Evolutionary conservation across 2,888 invertebrate genomes (phyloP), one percentile per base, ranked within the genome.

Genomic region (Stenichneumon culpator): DNA sequence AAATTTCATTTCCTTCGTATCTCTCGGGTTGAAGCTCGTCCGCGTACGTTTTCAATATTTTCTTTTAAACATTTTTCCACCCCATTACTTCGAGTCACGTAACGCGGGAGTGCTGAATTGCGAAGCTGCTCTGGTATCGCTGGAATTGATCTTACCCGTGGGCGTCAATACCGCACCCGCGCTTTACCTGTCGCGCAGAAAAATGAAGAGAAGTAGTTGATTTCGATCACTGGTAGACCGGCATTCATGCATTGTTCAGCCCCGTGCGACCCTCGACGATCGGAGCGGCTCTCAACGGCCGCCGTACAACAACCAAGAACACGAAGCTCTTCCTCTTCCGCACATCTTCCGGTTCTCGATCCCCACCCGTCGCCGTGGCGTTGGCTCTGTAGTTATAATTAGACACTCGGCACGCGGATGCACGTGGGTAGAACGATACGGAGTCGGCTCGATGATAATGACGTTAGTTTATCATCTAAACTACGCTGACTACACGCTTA

Each of bases 241-340:
- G 65, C 44, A 36, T 54, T 82, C 79, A 77, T 86, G 77, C 77
- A 86, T 84, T 84, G 72, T 78, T 86, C 44, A 77, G 82, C 22
- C 72, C 63, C 72, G 86, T 86, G 86, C 54, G 82, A 85, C 67
- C 32, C 22, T 77, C 52, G 25, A 44, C 84, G 77, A 68, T 77
- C 77, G 77, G 65, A 57, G 75, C 47, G 19, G 50, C 19, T 67
- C n/a, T 28, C 74, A 36, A 82, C 69, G 68, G 28, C 77, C 54
- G 44, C 3, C 32, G 36, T 69, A 52, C 69, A 78, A 79, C 52
- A 54, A 82, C 54, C 65, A 44, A 65, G 50, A 74, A 79, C 70
- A 19, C 36, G 65, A 25, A 67, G 57, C 22, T 79, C 79, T 82
- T 82, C 82, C 82, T 82, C 69, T 82, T 79, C 73, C 79, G 78